These are phyloP conservation scores for Pteromalus puparum DNA, from an alignment of 1,140 invertebrate species.

Conservation along the genomic window DNA sequence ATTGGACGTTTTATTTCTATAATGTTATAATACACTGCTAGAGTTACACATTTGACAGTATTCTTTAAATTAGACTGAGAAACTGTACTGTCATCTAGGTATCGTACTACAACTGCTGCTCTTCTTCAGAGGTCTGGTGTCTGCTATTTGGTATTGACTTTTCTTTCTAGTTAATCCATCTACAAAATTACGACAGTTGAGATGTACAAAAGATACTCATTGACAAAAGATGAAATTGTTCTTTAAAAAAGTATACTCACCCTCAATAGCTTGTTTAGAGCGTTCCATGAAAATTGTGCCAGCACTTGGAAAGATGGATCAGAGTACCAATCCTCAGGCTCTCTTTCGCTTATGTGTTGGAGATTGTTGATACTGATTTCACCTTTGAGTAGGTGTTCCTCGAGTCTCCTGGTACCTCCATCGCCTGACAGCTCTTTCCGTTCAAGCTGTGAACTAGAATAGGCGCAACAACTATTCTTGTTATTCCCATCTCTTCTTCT, in stretches of 20 bases:
- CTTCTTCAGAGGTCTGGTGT: conserved; percentile 90
- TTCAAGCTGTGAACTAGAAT: conserved; percentile 80
- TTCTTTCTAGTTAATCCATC: conserved; percentile 92
- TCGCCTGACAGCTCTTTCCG: conserved; percentile 73
- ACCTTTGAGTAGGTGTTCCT: conserved; percentile 83
- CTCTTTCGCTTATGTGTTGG: conserved; percentile 98
- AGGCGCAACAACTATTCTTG: conserved; percentile 86
- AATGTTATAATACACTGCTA: conserved; percentile 99
- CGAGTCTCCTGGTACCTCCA: conserved; percentile 75
- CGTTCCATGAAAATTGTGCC: conserved; percentile 97
- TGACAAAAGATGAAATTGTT: conserved; percentile 48
- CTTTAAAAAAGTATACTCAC: conserved; percentile 72
- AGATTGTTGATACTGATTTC: conserved; percentile 91
- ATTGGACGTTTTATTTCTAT: conserved; percentile 95
- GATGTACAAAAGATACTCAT: conserved; percentile 68
- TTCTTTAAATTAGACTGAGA: conserved; percentile 99
- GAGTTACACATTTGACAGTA: conserved; percentile 98
- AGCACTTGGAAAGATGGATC: conserved; percentile 97
- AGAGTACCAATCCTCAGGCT: conserved; percentile 93
- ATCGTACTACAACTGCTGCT: conserved; percentile 99
- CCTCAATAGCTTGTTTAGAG: conserved; percentile 93
- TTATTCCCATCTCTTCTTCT: conserved; percentile 80
- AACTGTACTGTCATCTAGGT: conserved; percentile 99
- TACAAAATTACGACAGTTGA: conserved; percentile 67
- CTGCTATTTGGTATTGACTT: conserved; percentile 91